Evolutionary conservation across 2,113 vertebrate genomes (phyloP).

Genomic region (Psammodynastes pulverulentus): DNA sequence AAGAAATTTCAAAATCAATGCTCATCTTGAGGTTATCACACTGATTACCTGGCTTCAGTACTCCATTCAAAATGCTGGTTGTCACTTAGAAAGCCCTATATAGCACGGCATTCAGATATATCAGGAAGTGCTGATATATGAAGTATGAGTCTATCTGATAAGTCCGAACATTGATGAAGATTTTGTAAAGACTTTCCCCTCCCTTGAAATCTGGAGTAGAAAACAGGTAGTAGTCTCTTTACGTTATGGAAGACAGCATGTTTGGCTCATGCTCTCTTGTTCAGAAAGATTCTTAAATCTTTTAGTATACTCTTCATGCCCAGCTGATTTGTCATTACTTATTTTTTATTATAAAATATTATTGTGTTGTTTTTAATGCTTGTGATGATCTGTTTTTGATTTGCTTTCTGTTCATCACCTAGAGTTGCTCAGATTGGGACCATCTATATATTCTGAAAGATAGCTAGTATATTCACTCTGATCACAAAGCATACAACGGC

Average conservation of each 20-base stretch:
- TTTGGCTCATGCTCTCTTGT: background rate
- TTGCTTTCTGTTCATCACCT: background rate
- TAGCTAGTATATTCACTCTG: background rate
- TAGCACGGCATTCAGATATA: background rate
- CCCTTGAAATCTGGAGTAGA: background rate
- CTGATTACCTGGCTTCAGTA: background rate
- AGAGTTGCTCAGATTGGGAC: background rate
- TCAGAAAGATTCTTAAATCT: background rate
- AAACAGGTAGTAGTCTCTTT: background rate
- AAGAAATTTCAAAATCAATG: background rate
- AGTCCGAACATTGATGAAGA: background rate
- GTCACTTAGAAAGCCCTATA: background rate
- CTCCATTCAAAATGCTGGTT: background rate
- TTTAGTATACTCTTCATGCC: background rate
- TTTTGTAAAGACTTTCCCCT: background rate
- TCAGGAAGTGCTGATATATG: background rate
- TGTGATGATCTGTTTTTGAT: background rate
- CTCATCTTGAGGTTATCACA: background rate
- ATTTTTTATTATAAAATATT: background rate
- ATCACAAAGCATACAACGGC: background rate
- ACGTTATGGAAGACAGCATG: background rate
- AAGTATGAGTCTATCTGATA: background rate
- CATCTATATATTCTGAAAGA: background rate
- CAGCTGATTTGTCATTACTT: background rate
- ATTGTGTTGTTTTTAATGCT: background rate